phyloP scores from a whole-genome alignment of 2,888 invertebrate species.

The Dascillus cervinus region DNA sequence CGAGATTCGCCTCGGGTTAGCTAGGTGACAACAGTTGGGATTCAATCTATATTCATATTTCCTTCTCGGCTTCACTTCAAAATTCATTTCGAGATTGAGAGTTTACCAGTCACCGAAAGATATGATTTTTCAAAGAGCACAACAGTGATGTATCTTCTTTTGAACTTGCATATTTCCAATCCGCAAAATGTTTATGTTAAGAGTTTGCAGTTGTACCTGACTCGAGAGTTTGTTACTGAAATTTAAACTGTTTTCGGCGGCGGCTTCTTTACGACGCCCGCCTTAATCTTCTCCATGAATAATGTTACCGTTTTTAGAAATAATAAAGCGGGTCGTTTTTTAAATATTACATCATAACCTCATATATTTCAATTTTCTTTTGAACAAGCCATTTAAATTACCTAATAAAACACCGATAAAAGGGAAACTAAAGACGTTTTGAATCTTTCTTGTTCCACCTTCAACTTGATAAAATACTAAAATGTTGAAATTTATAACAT shows the following conservation, averaged over 20 bases:
- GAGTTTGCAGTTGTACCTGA: no score
- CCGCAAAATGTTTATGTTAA: no score
- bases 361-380: background rate
- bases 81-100: slow-evolving; percentile 13
- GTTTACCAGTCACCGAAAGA: slow-evolving; percentile 7
- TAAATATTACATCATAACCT: no score
- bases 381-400: background rate
- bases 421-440: slow-evolving; percentile 7
- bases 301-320: no score
- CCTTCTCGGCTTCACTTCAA: slow-evolving; percentile 11
- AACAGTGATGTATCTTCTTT: no score
- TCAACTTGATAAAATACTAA: slow-evolving; percentile 12
- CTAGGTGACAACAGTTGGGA: slow-evolving; percentile 14
- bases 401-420: slow-evolving; percentile 1
- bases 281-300: no score
- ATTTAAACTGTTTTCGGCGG: no score
- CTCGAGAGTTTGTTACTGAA: no score
- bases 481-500: slow-evolving; percentile 25
- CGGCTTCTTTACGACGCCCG: no score
- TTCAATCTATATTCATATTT: slow-evolving; percentile 18
- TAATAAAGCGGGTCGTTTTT: no score
- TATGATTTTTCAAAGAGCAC: slow-evolving; percentile 10
- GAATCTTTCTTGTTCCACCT: slow-evolving; percentile 5
- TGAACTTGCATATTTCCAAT: no score
- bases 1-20: slow-evolving; percentile 7